A percentile compares a stretch with the other conserved stretches of the same genome.
phyloP scores from a whole-genome alignment of 2,888 invertebrate genomes.

The Callosobruchus maculatus region DNA sequence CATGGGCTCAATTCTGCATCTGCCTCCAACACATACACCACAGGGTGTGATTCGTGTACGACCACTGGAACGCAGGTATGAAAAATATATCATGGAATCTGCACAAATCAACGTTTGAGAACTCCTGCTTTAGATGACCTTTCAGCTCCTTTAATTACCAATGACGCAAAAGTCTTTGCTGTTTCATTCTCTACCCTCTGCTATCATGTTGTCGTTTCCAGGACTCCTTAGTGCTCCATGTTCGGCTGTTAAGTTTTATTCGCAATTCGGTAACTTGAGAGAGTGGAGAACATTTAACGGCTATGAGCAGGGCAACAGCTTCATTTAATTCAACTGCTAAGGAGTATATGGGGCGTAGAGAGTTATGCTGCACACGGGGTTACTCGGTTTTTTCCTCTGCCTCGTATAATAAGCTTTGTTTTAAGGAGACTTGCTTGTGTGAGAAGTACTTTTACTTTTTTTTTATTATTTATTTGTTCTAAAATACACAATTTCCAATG shows the following conservation, averaged over 20 bases:
- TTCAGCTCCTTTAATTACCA: background rate
- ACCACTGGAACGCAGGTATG: no score
- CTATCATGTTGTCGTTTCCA: background rate
- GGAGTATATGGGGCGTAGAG: background rate
- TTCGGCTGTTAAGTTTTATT: background rate
- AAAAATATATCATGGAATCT: no score
- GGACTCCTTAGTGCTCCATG: background rate
- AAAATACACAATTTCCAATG: no score
- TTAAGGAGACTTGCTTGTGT: background rate
- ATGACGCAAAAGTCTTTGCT: background rate
- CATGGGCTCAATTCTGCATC: no score
- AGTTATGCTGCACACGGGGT: background rate
- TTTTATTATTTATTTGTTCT: no score
- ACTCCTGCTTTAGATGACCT: no score
- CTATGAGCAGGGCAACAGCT: background rate
- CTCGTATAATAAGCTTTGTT: background rate
- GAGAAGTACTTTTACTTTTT: no score
- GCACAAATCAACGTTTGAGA: no score
- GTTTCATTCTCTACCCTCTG: background rate
- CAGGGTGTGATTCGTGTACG: no score
- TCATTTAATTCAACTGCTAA: background rate
- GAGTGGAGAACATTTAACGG: background rate
- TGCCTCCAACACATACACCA: no score
- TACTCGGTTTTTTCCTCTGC: background rate
- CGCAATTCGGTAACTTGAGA: background rate